Conservation (phyloP, 2,797 vertebrate species). For the Oryzias sinensis region DNA sequence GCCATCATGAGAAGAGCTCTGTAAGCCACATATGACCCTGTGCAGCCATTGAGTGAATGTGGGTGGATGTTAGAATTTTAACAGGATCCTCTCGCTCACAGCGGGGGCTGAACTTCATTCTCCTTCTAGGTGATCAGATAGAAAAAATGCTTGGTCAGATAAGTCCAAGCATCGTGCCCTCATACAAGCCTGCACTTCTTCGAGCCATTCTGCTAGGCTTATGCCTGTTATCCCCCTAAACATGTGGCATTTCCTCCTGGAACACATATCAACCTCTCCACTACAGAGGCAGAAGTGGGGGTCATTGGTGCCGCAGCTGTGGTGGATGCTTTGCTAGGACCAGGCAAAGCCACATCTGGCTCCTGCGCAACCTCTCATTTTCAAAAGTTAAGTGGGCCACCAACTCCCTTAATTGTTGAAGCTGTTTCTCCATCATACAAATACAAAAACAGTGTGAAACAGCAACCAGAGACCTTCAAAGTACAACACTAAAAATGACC, state of each 20-base stretch:
- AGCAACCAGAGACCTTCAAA: no score
- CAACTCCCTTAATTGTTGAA: not conserved
- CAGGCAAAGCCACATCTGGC: no score
- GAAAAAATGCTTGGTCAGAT: constrained; percentile 1
- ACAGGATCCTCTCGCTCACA: not conserved
- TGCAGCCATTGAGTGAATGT: not conserved
- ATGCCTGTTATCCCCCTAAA: not conserved
- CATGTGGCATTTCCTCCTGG: not conserved
- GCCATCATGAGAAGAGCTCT: not conserved
- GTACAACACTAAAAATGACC: no score
- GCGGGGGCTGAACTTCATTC: not conserved
- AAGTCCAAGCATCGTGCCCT: not conserved
- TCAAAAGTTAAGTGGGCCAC: not conserved
- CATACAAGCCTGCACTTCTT: not conserved
- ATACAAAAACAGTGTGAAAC: no score
- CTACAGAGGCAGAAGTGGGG: no score
- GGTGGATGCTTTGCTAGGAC: not conserved
- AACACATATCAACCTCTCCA: not conserved
- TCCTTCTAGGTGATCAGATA: not conserved
- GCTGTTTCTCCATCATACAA: no score
- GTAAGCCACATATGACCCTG: not conserved
- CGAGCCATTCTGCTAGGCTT: not conserved
- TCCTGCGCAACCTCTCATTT: not conserved
- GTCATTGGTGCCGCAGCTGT: no score
- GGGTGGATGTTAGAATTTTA: not conserved